A percentile compares a stretch with the other conserved stretches of the same genome.
These are phyloP conservation scores for Liasis olivaceus DNA, from an alignment of 2,797 vertebrate genomes.

Conservation along the genomic window DNA sequence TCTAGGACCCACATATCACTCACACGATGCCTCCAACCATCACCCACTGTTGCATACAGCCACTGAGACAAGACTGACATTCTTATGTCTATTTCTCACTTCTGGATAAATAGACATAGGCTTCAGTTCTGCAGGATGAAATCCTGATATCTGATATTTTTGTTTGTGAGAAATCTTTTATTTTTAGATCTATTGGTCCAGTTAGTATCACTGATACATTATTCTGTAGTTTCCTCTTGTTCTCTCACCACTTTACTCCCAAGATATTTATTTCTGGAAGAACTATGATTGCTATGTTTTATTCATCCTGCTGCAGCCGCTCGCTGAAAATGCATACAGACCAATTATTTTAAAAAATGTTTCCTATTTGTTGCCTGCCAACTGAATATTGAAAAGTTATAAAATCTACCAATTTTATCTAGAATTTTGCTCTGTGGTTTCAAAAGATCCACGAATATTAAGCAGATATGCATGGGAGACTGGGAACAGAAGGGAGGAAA, in stretches of 20 bases:
- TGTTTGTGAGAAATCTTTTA: neutral
- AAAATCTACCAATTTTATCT: neutral
- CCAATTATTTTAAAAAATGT: neutral
- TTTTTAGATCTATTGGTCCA: neutral
- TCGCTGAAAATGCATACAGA: neutral
- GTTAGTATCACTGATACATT: neutral
- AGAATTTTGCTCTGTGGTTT: neutral
- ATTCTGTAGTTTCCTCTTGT: neutral
- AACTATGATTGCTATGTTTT: neutral
- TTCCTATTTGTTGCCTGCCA: neutral
- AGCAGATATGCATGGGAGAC: neutral
- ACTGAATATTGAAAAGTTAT: neutral
- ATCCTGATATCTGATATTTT: neutral
- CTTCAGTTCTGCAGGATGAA: neutral
- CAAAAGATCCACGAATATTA: neutral
- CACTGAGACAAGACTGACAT: neutral
- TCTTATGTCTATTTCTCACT: neutral
- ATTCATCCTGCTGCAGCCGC: neutral
- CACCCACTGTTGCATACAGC: neutral
- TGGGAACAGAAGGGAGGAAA: neutral
- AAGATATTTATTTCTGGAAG: neutral
- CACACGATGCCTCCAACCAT: neutral
- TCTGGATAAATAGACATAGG: neutral
- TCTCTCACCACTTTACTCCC: neutral
- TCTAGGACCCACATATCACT: too few species aligned